Evolutionary conservation across 1,140 invertebrate species (phyloP), one percentile per base, ranked within the genome.

Genomic region (Antheraea mylitta): DNA sequence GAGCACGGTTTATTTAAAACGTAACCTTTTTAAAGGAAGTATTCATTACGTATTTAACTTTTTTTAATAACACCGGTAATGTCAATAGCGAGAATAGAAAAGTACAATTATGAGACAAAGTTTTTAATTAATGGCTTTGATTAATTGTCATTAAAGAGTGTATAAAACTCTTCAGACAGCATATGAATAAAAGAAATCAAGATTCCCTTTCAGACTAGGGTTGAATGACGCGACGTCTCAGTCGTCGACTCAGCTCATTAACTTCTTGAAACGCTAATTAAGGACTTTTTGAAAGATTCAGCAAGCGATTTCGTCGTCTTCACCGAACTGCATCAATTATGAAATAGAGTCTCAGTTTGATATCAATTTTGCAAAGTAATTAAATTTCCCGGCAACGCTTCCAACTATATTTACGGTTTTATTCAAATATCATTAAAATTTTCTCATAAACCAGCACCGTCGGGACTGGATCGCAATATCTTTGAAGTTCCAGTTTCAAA

Each of bases 191-290:
- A 53, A 36, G 18, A 61, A 61, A 61, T 61, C 60, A 36, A 61
- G 19, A 10, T 5, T 30, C 30, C 11, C 30, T 36, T 61, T n/a
- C 19, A 61, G 18, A 10, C 8, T 61, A 61, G 19, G 22, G 60
- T 36, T 16, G 11, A 53, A 53, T 13, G 45, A 53, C 45, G 38
- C 38, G 11, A n/a, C 30, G 53, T 66, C 71, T 69, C 69, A 66
- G 72, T 74, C 69, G 79, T 73, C 76, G 81, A 78, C 74, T 80
- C 75, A 80, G 76, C 79, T 86, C 79, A 88, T 88, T 86, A 86
- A 82, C 68, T 81, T 69, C 85, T 81, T 77, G 79, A 83, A 82
- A 80, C 77, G 69, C 84, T 86, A 86, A 88, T 88, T 86, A 86
- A 85, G 80, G 70, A 77, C 70, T 74, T 84, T n/a, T 84, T 85